A percentile compares a stretch with the other conserved stretches of the same genome.
Conservation (phyloP, 2,888 invertebrate species). For the Drosophila niveifrons region DNA sequence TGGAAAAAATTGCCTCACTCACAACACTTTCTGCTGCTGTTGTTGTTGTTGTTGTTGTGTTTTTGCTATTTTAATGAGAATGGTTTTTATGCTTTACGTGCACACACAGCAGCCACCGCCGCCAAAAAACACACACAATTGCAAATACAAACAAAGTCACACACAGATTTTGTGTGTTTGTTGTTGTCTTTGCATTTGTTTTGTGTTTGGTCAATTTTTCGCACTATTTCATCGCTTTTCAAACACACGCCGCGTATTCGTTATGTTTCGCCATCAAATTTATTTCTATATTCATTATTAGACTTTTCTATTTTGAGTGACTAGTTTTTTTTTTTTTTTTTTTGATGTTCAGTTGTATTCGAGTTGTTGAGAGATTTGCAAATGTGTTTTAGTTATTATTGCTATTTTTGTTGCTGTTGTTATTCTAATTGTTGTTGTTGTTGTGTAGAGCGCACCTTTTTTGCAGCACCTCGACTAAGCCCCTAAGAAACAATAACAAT, state of each 20-base stretch:
- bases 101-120: constrained; percentile 55
- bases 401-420: not conserved
- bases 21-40: constrained; percentile 23
- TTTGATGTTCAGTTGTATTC: not conserved
- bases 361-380: constrained; percentile 17
- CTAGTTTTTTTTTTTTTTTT: not conserved
- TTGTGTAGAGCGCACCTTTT: constrained; percentile 39
- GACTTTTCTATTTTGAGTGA: constrained; percentile 1
- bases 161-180: constrained; percentile 29
- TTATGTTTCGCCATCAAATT: constrained; percentile 14
- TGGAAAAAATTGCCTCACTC: constrained; percentile 58
- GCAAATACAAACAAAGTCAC: constrained; percentile 44
- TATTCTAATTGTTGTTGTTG: not conserved
- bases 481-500: constrained; percentile 53
- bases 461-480: constrained; percentile 30
- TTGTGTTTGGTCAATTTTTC: constrained; percentile 23
- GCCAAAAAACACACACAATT: constrained; percentile 39
- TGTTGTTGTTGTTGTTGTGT: constrained; percentile 29
- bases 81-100: constrained; percentile 50
- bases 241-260: constrained; percentile 15
- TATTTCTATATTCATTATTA: constrained; percentile 5
- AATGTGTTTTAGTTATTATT: not conserved
- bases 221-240: constrained; percentile 27
- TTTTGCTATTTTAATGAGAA: constrained; percentile 56
- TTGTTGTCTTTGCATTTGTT: not conserved